Evolutionary conservation across 2,797 vertebrate species (phyloP), one percentile per base, ranked within the genome.

Genomic region (Carapus acus): DNA sequence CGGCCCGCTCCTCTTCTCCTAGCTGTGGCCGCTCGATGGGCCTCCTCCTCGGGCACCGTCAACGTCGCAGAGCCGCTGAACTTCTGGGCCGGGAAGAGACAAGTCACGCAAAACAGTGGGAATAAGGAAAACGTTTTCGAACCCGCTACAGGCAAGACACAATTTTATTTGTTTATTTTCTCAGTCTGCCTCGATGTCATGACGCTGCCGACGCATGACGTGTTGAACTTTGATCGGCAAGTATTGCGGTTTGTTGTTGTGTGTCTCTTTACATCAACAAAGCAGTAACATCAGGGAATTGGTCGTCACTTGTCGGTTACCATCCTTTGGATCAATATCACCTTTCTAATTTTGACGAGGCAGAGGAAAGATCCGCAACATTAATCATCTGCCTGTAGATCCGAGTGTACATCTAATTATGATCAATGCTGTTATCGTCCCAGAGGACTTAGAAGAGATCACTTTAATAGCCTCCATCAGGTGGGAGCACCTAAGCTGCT

Each of bases 101-200:
- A 88, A 54, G 70, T 79, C 2, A 86, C 88, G 2, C 44, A 17
- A 1, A 87, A 85, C 23, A 73, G 76, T 15, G 50, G 42, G 37
- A 82, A 63, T 65, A 70, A 53, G 0, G 90, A 93, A 58, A 70
- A 84, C 2, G 89, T 94, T 8, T 93, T 89, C 33, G 95, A 98
- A 57, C 96, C 94, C 1, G 90, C 95, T 34, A 96, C 95, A 23
- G 95, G 96, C 27, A 20, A 33, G 31, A 3, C 31, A 4, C 31
- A 33, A 33, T 27, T 27, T 27, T 27, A 33, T 33, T 12, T 33
- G 13, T 31, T 1, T 20, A 34, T 23, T 2, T 18, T 46, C 8
- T n/a, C n/a, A n/a, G n/a, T n/a, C n/a, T n/a, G n/a, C n/a, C n/a
- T n/a, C n/a, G n/a, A n/a, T n/a, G n/a, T n/a, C n/a, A n/a, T 33